These are phyloP conservation scores for Pyrrhosoma nymphula DNA, from an alignment of 2,888 invertebrate genomes.

Conservation along the genomic window DNA sequence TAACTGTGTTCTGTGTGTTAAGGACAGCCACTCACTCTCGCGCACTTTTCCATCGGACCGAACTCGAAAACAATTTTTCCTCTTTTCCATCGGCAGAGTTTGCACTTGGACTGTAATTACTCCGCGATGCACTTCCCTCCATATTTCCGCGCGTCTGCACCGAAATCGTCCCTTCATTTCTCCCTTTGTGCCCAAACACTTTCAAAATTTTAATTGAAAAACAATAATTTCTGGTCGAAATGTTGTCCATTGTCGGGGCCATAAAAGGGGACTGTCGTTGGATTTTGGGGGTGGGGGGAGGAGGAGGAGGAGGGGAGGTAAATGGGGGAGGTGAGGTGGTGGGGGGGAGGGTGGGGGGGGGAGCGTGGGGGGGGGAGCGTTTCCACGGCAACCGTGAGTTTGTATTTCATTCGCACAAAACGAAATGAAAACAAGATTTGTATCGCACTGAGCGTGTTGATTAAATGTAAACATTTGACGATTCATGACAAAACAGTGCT, in stretches of 20 bases:
- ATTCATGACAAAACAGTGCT: conserved; percentile 63
- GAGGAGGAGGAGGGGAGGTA: no score
- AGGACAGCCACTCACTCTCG: neutral
- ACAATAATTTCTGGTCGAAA: conserved; percentile 49
- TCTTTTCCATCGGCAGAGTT: neutral
- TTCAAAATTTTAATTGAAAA: conserved; percentile 40
- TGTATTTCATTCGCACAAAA: conserved; percentile 66
- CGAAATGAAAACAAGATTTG: conserved; percentile 67
- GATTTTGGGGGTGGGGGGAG: neutral
- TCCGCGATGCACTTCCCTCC: neutral
- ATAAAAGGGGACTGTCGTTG: conserved; percentile 9
- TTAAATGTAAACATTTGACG: conserved; percentile 66
- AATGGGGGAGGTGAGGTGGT: neutral
- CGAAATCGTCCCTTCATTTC: neutral
- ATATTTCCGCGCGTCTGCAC: conserved; percentile 17
- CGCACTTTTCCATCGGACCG: neutral
- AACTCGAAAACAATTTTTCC: neutral
- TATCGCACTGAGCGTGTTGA: conserved; percentile 63
- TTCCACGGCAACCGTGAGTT: conserved; percentile 24
- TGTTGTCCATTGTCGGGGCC: conserved; percentile 35
- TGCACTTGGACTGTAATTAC: conserved; percentile 28
- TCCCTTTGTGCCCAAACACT: conserved; percentile 21
- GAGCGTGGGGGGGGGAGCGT: neutral
- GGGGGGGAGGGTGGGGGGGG: neutral
- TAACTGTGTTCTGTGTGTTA: neutral